Base-by-base conservation (phyloP, 2,113 vertebrate genomes). In the Serilophus lunatus region DNA sequence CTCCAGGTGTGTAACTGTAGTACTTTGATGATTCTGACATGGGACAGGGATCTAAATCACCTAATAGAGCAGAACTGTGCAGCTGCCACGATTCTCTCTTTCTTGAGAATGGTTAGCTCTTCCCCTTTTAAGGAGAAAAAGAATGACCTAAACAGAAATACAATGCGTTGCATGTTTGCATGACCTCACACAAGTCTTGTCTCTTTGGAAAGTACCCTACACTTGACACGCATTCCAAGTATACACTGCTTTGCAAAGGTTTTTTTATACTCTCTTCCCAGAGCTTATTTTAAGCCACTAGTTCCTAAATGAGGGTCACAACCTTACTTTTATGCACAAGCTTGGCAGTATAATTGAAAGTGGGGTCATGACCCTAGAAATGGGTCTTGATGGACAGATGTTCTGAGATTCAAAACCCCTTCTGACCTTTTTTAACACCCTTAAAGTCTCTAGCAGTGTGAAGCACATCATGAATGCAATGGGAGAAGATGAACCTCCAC, bases 161-260 rank as follows among this genome's bases (percentile, higher is more conserved):
- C 92, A 95, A 92, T 54, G 38, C 56, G 10, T 28, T 84, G 50
- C 31, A 36, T 92, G 63, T 97, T 94, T 96, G 94, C 77, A 91
- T 95, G 95, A 94, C 92, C 91, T 97, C 92, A 95, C 44, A 28
- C 80, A 68, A 38, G 57, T 93, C 83, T 88, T 68, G 92, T 83
- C 56, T 88, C 83, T 94, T 90, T 92, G 92, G 91, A 96, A 96
- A 96, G 94, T 81, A 94, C 92, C 91, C 80, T 93, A 75, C 86
- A 78, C 83, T 95, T 93, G 92, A 92, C 88, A 71, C 23, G 91
- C 86, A 94, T 92, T 97, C 94, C 88, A 92, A 96, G 40, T 71
- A 88, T 74, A 95, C 44, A 33, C 77, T 79, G 64, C 86, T 89
- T 84, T 84, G 86, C 75, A 92, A 88, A 93, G 68, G 44, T 78